Evolutionary conservation across 2,797 vertebrate genomes (phyloP).

Genomic region (Hippocampus kuda): DNA sequence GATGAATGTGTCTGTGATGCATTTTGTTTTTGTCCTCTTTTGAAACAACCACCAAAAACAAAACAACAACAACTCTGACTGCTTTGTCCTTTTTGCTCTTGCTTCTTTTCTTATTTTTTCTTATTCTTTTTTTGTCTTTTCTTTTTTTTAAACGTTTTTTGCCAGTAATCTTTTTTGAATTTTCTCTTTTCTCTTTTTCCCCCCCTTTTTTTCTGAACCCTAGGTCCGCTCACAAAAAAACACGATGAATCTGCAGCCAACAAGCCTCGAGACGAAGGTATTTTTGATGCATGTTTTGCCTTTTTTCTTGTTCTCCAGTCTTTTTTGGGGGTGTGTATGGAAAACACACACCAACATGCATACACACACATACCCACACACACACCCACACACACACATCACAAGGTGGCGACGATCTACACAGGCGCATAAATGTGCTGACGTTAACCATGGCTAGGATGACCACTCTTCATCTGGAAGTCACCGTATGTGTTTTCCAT

Average conservation of each 20-base stretch:
- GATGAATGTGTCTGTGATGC: constrained; percentile 70
- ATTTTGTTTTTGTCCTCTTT: constrained; percentile 63
- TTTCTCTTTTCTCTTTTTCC: constrained; percentile 86
- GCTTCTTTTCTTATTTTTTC: constrained; percentile 77
- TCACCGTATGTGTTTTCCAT: constrained; percentile 21
- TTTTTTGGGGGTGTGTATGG: constrained; percentile 62
- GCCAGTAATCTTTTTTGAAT: constrained; percentile 80
- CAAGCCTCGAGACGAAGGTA: constrained; percentile 78
- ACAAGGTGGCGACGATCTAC: not conserved
- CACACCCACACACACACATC: constrained; percentile 11
- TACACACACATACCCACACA: constrained; percentile 6
- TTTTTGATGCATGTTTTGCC: constrained; percentile 80
- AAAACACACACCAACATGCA: constrained; percentile 12
- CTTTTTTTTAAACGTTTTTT: constrained; percentile 66
- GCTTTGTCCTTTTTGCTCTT: constrained; percentile 74
- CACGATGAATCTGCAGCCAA: constrained; percentile 87
- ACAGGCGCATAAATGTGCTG: constrained; percentile 39
- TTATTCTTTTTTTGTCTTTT: constrained; percentile 70
- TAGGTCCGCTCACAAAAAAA: constrained; percentile 98
- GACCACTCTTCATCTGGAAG: constrained; percentile 9
- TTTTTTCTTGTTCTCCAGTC: constrained; percentile 74
- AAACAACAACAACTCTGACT: constrained; percentile 62
- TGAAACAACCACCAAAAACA: constrained; percentile 11
- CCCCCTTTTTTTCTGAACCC: constrained; percentile 83
- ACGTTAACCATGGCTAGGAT: constrained; percentile 7